phyloP scores from a whole-genome alignment of 2,888 invertebrate genomes.

The Cryptus viduatorius region DNA sequence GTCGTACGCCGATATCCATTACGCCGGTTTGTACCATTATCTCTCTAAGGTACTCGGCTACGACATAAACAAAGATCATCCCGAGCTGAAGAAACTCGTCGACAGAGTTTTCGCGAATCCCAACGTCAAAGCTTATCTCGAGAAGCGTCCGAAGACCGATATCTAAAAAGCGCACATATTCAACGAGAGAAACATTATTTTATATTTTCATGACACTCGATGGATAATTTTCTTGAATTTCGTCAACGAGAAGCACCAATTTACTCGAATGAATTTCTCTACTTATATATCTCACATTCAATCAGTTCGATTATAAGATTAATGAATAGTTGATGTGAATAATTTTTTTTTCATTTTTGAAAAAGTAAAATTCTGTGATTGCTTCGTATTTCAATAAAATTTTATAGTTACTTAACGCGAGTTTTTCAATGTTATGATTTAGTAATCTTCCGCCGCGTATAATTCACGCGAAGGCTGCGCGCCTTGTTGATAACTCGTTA shows the following conservation, averaged over 20 bases:
- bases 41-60: constrained; percentile 75
- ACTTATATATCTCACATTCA: not conserved
- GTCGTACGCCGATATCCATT: constrained; percentile 85
- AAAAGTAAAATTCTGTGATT: constrained; percentile 8
- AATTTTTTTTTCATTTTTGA: not conserved
- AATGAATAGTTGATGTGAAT: not conserved
- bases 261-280: not conserved
- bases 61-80: constrained; percentile 83
- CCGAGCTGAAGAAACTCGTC: constrained; percentile 83
- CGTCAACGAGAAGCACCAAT: not conserved
- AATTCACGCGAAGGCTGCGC: not conserved
- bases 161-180: constrained; percentile 63
- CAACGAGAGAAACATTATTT: constrained; percentile 19
- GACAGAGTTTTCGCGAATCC: constrained; percentile 83
- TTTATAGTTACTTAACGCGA: not conserved
- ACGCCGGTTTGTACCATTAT: constrained; percentile 82
- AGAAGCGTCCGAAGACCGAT: constrained; percentile 77
- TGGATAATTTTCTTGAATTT: constrained; percentile 16
- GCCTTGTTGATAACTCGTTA: not conserved
- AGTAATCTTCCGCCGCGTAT: not conserved
- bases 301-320: not conserved
- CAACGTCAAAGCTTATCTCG: constrained; percentile 84
- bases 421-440: not conserved
- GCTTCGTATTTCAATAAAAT: not conserved
- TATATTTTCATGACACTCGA: constrained; percentile 23